Base-by-base conservation (phyloP, 2,888 invertebrate species). In the Gymnoscelis rufifasciata region DNA sequence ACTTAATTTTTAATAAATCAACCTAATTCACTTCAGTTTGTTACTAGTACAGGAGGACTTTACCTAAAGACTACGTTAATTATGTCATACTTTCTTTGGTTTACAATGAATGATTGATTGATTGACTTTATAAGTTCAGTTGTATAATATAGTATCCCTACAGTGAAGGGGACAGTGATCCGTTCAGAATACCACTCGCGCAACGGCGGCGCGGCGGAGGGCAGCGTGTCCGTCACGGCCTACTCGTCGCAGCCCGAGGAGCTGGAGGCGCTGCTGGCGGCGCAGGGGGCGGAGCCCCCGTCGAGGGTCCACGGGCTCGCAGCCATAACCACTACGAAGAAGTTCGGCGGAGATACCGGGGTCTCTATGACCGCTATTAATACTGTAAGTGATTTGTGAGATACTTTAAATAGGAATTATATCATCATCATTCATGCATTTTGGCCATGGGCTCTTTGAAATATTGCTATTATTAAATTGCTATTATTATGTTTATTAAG, bases 161-260 rank as follows among this genome's bases (percentile, higher is more conserved):
- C 76, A 93, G 93, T 94, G 75, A 92, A 93, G 86, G 93, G 93
- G 63, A 92, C 92, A 46, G 91, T 93, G 55, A 88, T 93, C 59
- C 90, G 89, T 36, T 91, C 92, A 76, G 91, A 92, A 74, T 92
- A 88, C 72, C 92, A 92, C 74, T 91, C 92, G 13, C 91, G 92
- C 67, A 92, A 92, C 78, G 93, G 93, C 27, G 83, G 91, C 33
- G 91, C 91, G 66, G 93, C 94, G 0, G 89, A 90, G 38, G 93
- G 93, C 36, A 90, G 91, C 46, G 90, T 94, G 29, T 92, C 92
- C 51, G 90, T 93, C 52, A 92, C 93, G 6, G 91, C 92, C 55
- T 94, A 93, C 77, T 92, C 93, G 38, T 90, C 89, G 53, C 90
- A 92, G 71, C 92, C 93, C 0, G 89, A 80, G 59, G 90, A 90